Evolutionary conservation across 2,888 invertebrate species (phyloP), one percentile per base, ranked within the genome.

Genomic region (Arrhopalites spinosus): DNA sequence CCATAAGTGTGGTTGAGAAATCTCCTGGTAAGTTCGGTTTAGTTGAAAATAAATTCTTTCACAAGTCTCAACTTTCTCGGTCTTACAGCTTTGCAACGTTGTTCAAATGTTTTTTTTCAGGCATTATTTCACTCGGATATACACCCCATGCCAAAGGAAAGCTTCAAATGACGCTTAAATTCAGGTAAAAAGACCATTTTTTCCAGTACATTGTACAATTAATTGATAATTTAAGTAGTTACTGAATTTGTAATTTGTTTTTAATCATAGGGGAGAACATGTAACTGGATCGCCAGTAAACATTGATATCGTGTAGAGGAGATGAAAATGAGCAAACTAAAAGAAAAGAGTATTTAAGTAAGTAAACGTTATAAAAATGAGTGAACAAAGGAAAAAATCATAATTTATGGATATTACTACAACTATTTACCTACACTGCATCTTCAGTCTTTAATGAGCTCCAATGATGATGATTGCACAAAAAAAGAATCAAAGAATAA

Each of bases 41-140:
- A n/a, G n/a, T n/a, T n/a, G n/a, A n/a, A n/a, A n/a, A n/a, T n/a
- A n/a, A n/a, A n/a, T n/a, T n/a, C n/a, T n/a, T n/a, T n/a, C n/a
- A n/a, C n/a, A n/a, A n/a, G n/a, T n/a, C n/a, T n/a, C n/a, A 36
- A 36, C 11, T 36, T 36, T 36, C 36, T 36, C n/a, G n/a, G n/a
- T n/a, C n/a, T n/a, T 36, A 36, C 36, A 11, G 11, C 36, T 36
- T 36, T 36, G n/a, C n/a, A 36, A 36, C 11, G 3, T 7, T 36
- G 36, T 7, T 7, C 3, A 36, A 36, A 36, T 11, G 5, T 36
- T 36, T 73, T 67, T 23, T 68, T 59, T 53, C 11, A 36, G 77
- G 77, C 27, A 71, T 77, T 15, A 27, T 77, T 67, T 75, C 77
- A n/a, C 56, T 77, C n/a, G 74, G 74, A n/a, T 77, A 77, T 63